Conservation (phyloP, 2,888 invertebrate species). For the Synergus umbraculus region DNA sequence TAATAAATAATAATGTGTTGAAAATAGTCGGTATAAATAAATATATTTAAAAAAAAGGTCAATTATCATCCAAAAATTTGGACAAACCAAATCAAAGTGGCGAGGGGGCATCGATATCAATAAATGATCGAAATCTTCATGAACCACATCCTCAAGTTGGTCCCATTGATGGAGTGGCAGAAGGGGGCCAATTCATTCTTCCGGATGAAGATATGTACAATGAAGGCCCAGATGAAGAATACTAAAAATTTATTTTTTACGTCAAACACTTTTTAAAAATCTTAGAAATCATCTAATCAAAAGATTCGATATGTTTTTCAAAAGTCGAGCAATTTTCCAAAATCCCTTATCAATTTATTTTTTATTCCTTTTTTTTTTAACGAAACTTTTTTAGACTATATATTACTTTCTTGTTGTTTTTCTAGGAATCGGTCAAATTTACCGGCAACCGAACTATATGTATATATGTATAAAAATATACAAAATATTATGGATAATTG, state of each 20-base stretch:
- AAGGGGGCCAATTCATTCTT: conserved; percentile 40
- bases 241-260: conserved; percentile 19
- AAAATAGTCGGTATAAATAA: neutral
- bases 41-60: conserved; percentile 49
- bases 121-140: conserved; percentile 50
- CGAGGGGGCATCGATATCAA: conserved; percentile 53
- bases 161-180: conserved; percentile 57
- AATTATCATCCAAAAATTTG: conserved; percentile 58
- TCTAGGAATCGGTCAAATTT: conserved; percentile 49
- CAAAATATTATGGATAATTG: neutral
- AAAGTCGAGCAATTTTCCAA: neutral
- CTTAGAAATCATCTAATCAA: no score
- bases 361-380: neutral
- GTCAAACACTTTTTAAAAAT: neutral
- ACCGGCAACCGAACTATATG: neutral
- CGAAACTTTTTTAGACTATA: conserved; percentile 49
- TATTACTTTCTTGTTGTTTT: conserved; percentile 50
- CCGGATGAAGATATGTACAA: conserved; percentile 13
- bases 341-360: neutral
- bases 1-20: neutral
- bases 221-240: neutral
- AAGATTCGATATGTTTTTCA: neutral
- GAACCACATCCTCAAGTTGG: conserved; percentile 51
- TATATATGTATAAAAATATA: neutral
- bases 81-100: conserved; percentile 58